phyloP scores from a whole-genome alignment of 2,797 vertebrate genomes.

The Chloroceryle inda region DNA sequence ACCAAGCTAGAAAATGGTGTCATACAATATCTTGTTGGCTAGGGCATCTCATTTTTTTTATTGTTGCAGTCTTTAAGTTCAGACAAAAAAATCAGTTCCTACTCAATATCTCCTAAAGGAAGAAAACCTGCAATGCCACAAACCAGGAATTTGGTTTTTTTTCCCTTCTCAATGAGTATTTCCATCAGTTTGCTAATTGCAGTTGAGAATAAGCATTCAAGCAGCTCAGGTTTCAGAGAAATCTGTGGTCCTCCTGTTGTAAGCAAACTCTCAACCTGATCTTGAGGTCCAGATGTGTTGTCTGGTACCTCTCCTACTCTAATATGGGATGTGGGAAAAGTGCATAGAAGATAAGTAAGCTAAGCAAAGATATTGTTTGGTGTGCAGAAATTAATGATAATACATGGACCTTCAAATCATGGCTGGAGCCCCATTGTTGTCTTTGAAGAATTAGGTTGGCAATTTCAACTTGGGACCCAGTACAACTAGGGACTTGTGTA shows the following conservation, averaged over 20 bases:
- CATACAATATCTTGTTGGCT: background rate
- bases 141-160: too few relatives aligned
- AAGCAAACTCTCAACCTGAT: background rate
- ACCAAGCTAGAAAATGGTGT: background rate
- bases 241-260: background rate
- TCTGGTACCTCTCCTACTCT: background rate
- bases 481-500: background rate
- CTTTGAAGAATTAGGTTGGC: background rate
- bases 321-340: fast-evolving
- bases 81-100: background rate
- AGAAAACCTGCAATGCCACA: background rate
- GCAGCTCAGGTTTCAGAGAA: background rate
- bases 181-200: background rate
- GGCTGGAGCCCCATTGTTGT: background rate
- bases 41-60: background rate
- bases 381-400: background rate
- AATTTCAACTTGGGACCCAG: background rate
- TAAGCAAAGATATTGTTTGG: background rate
- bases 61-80: background rate
- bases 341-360: background rate
- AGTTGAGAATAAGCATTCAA: background rate
- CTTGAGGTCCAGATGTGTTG: fast-evolving
- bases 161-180: background rate
- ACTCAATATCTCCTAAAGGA: background rate
- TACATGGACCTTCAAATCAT: background rate